phyloP scores from a whole-genome alignment of 2,888 invertebrate genomes.

The Odontocerum albicorne region DNA sequence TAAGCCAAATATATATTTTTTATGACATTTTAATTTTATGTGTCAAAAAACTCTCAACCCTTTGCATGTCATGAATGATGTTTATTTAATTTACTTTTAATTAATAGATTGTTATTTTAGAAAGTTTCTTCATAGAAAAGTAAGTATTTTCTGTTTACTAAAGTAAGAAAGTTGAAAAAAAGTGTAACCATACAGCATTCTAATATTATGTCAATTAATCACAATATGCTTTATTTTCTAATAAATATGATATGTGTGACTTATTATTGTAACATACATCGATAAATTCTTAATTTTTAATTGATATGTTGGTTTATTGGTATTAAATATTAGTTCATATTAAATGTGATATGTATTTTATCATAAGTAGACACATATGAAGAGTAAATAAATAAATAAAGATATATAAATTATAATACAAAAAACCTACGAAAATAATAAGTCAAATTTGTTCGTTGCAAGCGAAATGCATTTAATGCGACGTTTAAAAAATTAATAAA shows the following conservation, averaged over 20 bases:
- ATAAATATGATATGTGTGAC: not conserved
- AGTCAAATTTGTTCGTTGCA: not conserved
- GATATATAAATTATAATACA: not conserved
- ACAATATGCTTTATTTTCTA: not conserved
- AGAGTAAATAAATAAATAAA: not conserved
- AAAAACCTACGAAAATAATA: not conserved
- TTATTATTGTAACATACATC: not conserved
- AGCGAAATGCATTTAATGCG: conserved; percentile 7
- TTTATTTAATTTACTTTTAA: no score
- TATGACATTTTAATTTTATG: no score
- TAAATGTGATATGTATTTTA: conserved; percentile 5
- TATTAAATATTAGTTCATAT: not conserved
- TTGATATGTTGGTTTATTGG: conserved; percentile 4
- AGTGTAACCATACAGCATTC: no score
- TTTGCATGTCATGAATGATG: no score
- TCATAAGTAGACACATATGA: not conserved
- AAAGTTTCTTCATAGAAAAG: no score
- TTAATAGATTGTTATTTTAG: no score
- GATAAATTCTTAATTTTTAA: not conserved
- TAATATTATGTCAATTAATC: not conserved
- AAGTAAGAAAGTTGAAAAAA: no score
- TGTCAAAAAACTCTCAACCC: no score
- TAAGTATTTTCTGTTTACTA: no score
- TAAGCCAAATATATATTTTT: no score
- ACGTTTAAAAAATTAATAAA: no score